Percentiles rank a stretch among this genome's conserved stretches.
Evolutionary conservation across 2,888 invertebrate species (phyloP).

Genomic region (Melanotus villosus): DNA sequence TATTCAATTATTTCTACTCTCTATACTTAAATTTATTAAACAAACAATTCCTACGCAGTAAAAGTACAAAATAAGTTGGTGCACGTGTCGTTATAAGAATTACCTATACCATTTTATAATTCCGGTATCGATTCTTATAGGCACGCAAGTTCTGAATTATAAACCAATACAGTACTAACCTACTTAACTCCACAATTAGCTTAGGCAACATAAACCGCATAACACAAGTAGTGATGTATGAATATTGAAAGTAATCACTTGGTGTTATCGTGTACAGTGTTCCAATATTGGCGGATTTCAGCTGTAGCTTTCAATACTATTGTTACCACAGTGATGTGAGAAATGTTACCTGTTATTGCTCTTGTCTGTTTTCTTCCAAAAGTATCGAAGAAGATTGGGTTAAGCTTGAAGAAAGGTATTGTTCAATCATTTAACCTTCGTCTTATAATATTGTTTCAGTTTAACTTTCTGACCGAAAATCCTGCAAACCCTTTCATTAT

Average conservation of each 20-base stretch:
- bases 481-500: too few species aligned
- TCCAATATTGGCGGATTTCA: too few species aligned
- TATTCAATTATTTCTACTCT: background rate
- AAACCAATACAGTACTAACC: slow-evolving; percentile 25
- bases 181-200: slow-evolving; percentile 33
- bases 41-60: slow-evolving; percentile 5
- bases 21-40: background rate
- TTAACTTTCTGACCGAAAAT: too few species aligned
- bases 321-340: background rate
- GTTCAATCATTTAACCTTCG: too few species aligned
- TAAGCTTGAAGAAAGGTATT: too few species aligned
- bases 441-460: too few species aligned
- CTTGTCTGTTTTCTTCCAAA: too few species aligned
- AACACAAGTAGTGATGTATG: slow-evolving; percentile 1
- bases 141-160: slow-evolving; percentile 41
- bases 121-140: slow-evolving; percentile 27
- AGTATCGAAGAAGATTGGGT: too few species aligned
- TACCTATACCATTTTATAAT: slow-evolving; percentile 16
- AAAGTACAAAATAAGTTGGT: background rate
- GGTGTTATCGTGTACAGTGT: background rate
- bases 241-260: slow-evolving; percentile 3
- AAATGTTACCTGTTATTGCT: background rate
- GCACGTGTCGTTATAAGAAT: slow-evolving; percentile 4
- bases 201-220: slow-evolving; percentile 5
- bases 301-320: too few species aligned